A percentile compares a stretch with the other conserved stretches of the same genome.
Conservation (phyloP, 2,888 invertebrate genomes). For the Mechanitis messenoides region DNA sequence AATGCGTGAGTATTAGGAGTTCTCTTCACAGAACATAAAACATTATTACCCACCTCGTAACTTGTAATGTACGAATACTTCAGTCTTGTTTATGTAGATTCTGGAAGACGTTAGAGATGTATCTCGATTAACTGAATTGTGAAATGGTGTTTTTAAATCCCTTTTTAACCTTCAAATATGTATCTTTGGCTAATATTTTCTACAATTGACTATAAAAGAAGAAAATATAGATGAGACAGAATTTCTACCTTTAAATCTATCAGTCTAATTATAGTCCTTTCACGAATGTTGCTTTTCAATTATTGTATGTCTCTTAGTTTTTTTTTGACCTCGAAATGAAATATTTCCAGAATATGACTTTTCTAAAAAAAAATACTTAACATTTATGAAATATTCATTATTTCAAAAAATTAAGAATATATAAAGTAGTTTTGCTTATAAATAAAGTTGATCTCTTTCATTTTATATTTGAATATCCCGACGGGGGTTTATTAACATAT, state of each 20-base stretch:
- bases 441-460: background rate
- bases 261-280: no score
- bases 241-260: no score
- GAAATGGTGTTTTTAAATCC: background rate
- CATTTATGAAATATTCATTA: no score
- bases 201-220: no score
- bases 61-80: constrained; percentile 2
- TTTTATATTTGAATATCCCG: constrained; percentile 13
- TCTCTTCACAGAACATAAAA: constrained; percentile 10
- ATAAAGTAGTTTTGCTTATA: background rate
- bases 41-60: constrained; percentile 7
- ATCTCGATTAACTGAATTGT: background rate
- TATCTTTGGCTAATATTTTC: no score
- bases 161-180: background rate
- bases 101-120: background rate
- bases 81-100: constrained; percentile 12
- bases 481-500: constrained; percentile 34
- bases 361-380: no score
- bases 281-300: no score
- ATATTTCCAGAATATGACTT: no score
- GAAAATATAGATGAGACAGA: no score
- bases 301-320: no score
- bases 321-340: no score
- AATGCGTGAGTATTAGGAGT: constrained; percentile 10
- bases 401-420: no score